Conservation (phyloP, 2,797 vertebrate genomes). For the Scomberomorus guttatus region DNA sequence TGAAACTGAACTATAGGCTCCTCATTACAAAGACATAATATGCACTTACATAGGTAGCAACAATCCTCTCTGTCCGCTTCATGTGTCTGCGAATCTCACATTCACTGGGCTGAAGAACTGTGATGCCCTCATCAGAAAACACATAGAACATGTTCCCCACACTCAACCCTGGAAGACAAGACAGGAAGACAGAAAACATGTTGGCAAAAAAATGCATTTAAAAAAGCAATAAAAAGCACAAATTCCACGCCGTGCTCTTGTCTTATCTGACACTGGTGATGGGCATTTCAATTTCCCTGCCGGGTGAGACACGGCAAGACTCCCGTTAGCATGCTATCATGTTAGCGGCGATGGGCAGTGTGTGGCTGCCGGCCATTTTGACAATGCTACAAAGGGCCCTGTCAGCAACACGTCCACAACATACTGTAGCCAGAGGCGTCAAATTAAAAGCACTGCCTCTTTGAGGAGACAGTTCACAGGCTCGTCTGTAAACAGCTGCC, state of each 20-base stretch:
- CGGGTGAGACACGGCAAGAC: constrained; percentile 18
- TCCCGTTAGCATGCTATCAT: constrained; percentile 46
- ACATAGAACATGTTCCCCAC: constrained; percentile 98
- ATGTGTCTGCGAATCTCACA: constrained; percentile 95
- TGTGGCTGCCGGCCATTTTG: constrained; percentile 51
- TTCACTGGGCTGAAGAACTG: constrained; percentile 91
- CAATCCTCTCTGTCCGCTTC: constrained; percentile 90
- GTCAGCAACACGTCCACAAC: constrained; percentile 52
- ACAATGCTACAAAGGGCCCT: constrained; percentile 56
- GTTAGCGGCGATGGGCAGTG: constrained; percentile 32
- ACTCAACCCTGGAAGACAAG: constrained; percentile 88
- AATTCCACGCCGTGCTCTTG: not conserved
- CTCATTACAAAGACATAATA: not conserved
- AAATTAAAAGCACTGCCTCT: constrained; percentile 32
- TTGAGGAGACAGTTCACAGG: constrained; percentile 17
- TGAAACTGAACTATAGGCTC: too few relatives aligned
- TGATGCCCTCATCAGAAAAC: constrained; percentile 94
- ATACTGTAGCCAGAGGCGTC: constrained; percentile 27
- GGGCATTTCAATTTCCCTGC: constrained; percentile 54
- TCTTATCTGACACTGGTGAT: constrained; percentile 51
- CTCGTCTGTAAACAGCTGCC: constrained; percentile 44
- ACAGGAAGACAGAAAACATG: constrained; percentile 23
- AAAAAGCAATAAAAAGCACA: constrained; percentile 29
- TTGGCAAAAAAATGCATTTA: not conserved
- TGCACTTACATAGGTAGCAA: constrained; percentile 90